phyloP scores from a whole-genome alignment of 2,113 vertebrate genomes.

The Carassius gibelio region DNA sequence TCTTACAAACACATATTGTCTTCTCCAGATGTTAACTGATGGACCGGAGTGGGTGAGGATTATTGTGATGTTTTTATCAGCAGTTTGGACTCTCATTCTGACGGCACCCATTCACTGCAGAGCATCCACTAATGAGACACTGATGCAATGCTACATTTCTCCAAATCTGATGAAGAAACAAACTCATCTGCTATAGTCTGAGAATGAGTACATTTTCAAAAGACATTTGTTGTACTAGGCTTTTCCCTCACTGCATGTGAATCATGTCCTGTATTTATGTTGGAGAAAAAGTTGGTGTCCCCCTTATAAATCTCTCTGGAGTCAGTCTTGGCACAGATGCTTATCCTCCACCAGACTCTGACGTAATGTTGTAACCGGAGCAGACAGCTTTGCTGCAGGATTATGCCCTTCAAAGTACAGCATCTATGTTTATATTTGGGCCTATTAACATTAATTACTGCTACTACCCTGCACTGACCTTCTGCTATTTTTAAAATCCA shows the following conservation, averaged over 20 bases:
- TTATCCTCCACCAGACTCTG: slow-evolving; percentile 5
- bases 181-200: too few species aligned
- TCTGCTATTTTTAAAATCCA: background rate
- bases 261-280: background rate
- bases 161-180: too few species aligned
- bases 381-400: slow-evolving; percentile 27
- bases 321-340: background rate
- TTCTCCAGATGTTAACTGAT: too few species aligned
- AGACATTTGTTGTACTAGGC: too few species aligned
- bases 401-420: background rate
- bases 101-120: too few species aligned
- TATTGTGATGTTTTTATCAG: too few species aligned
- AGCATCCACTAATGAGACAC: too few species aligned
- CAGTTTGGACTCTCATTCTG: too few species aligned
- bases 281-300: background rate
- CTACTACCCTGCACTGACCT: background rate
- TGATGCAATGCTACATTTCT: too few species aligned
- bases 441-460: background rate
- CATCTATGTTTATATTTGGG: background rate
- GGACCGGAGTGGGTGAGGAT: too few species aligned
- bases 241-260: background rate
- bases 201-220: too few species aligned
- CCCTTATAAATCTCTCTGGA: slow-evolving; percentile 2
- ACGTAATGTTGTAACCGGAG: slow-evolving; percentile 13
- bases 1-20: too few species aligned